Percentiles rank a stretch among this genome's conserved stretches.
phyloP scores from a whole-genome alignment of 2,888 invertebrate genomes.

The Alloplasta piceator region DNA sequence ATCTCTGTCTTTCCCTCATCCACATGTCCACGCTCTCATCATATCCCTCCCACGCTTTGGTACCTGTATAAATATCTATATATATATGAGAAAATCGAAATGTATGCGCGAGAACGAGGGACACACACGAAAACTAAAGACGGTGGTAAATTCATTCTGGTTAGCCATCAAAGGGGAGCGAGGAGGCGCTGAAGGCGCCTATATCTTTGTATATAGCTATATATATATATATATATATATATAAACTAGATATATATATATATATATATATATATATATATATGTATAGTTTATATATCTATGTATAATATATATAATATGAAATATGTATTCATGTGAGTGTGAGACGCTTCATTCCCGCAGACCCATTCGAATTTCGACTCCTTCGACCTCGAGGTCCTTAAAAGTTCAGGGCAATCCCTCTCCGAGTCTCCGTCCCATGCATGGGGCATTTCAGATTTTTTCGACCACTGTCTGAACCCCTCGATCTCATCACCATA shows the following conservation, averaged over 20 bases:
- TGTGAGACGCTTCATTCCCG: slow-evolving; percentile 38
- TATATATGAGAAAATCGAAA: slow-evolving; percentile 3
- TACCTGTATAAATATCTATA: not conserved
- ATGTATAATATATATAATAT: no score
- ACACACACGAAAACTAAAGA: slow-evolving; percentile 41
- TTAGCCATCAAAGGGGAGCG: slow-evolving; percentile 51
- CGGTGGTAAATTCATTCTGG: slow-evolving; percentile 68
- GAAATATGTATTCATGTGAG: not conserved
- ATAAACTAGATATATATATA: no score
- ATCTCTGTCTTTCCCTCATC: slow-evolving; percentile 55
- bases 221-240: not conserved
- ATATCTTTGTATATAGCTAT: slow-evolving; percentile 25
- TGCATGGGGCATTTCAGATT: no score
- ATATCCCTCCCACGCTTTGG: slow-evolving; percentile 58
- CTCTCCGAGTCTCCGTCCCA: slow-evolving; percentile 1
- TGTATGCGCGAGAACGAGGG: slow-evolving; percentile 44
- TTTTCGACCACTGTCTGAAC: no score
- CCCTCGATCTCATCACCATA: no score
- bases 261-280: not conserved
- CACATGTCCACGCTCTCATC: slow-evolving; percentile 58
- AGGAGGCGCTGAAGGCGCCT: slow-evolving; percentile 46
- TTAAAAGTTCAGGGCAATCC: slow-evolving; percentile 49
- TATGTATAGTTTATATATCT: not conserved
- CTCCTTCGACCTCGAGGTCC: slow-evolving; percentile 63
- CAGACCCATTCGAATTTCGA: slow-evolving; percentile 56